Evolutionary conservation across 2,888 invertebrate genomes (phyloP).

Genomic region (Eurytoma adleriae): DNA sequence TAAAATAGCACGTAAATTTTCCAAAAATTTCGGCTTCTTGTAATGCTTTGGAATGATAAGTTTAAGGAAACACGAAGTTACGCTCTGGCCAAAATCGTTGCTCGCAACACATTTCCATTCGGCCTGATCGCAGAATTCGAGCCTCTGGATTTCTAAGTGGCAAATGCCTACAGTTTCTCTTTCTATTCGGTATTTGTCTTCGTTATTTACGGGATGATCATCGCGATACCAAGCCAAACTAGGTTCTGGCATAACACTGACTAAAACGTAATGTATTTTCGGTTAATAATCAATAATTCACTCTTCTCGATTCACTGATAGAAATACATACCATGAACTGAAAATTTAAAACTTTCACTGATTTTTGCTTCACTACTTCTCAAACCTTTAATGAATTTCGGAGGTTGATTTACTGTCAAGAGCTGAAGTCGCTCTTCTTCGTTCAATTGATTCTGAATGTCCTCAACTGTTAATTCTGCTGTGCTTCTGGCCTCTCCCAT

Average conservation of each 20-base stretch:
- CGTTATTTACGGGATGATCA: conserved; percentile 85
- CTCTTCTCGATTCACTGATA: background rate
- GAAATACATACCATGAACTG: conserved; percentile 83
- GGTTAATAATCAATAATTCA: conserved; percentile 1
- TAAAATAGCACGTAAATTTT: conserved; percentile 89
- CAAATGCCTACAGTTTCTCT: conserved; percentile 85
- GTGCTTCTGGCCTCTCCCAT: conserved; percentile 93
- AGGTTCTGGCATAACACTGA: conserved; percentile 88
- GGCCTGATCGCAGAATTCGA: conserved; percentile 91
- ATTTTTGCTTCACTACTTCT: conserved; percentile 90
- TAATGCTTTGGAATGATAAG: conserved; percentile 91
- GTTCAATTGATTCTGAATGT: conserved; percentile 92
- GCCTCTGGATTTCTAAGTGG: conserved; percentile 83
- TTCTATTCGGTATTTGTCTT: conserved; percentile 83
- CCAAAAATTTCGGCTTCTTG: conserved; percentile 91
- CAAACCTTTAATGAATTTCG: conserved; percentile 88
- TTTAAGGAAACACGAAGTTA: conserved; percentile 91
- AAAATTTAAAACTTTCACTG: conserved; percentile 88
- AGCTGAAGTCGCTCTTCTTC: conserved; percentile 90
- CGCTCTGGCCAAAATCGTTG: conserved; percentile 92
- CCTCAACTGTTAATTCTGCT: conserved; percentile 92
- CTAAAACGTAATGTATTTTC: conserved; percentile 73
- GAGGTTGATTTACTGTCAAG: conserved; percentile 87
- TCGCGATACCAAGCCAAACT: conserved; percentile 92
- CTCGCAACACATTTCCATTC: conserved; percentile 95